Evolutionary conservation across 2,888 invertebrate genomes (phyloP).

Genomic region (Phania funesta): DNA sequence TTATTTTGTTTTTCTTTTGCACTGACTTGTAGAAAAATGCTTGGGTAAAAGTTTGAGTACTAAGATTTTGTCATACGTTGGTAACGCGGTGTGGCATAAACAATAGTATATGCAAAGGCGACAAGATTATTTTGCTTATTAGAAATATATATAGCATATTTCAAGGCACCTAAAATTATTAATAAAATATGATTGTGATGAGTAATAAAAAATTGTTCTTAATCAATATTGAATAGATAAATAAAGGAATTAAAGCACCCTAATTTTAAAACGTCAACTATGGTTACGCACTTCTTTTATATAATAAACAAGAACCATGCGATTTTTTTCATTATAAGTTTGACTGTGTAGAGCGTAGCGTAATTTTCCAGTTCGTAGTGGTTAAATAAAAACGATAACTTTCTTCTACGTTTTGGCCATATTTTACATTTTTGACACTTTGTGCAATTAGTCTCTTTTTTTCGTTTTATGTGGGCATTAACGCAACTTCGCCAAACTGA

Average conservation of each 20-base stretch:
- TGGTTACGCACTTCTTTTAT: too few relatives aligned
- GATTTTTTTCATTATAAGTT: too few relatives aligned
- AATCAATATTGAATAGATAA: too few relatives aligned
- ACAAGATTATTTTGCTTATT: too few relatives aligned
- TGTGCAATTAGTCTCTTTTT: slow-evolving; percentile 20
- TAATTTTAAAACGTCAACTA: too few relatives aligned
- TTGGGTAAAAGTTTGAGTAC: background rate
- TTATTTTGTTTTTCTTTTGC: slow-evolving; percentile 3
- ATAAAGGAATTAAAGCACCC: too few relatives aligned
- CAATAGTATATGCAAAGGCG: background rate
- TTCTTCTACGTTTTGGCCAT: slow-evolving; percentile 22
- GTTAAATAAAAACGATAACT: background rate
- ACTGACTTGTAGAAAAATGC: slow-evolving; percentile 9
- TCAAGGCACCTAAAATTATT: too few relatives aligned
- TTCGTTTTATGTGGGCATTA: background rate
- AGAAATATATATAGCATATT: too few relatives aligned
- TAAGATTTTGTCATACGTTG: background rate
- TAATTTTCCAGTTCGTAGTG: background rate
- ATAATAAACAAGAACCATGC: too few relatives aligned
- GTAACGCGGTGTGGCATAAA: background rate
- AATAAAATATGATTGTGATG: too few relatives aligned
- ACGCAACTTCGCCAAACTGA: background rate
- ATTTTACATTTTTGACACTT: slow-evolving; percentile 57
- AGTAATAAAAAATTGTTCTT: too few relatives aligned
- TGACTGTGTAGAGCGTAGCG: background rate